Conservation (phyloP, 37 sponge, comb jelly and placozoan genomes). For the Agelas oroides region DNA sequence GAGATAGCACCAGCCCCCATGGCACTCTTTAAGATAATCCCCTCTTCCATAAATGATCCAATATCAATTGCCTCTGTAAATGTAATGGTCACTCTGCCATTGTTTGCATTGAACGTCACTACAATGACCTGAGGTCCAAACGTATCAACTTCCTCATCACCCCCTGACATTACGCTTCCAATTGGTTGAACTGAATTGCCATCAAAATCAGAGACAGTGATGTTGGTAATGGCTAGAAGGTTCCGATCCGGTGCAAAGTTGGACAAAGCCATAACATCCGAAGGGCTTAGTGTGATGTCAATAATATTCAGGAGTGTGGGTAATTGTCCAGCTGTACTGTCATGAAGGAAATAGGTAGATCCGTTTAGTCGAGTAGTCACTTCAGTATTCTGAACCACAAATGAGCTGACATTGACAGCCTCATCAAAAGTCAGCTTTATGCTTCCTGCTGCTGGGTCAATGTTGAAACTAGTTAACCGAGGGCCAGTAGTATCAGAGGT, state of each 20-base stretch:
- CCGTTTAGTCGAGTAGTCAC: constrained; percentile 50
- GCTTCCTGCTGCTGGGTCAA: constrained; percentile 31
- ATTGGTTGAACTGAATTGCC: constrained; percentile 46
- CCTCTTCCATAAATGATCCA: constrained; percentile 28
- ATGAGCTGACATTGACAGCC: constrained; percentile 67
- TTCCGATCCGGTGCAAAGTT: constrained; percentile 45
- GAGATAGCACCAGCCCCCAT: neutral
- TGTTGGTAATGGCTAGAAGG: constrained; percentile 35
- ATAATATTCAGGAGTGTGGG: constrained; percentile 16
- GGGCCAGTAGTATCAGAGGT: constrained; percentile 80
- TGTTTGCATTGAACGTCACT: constrained; percentile 55
- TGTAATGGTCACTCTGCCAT: constrained; percentile 51
- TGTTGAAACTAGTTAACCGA: constrained; percentile 41
- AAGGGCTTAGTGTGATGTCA: constrained; percentile 23
- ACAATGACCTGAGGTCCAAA: constrained; percentile 48
- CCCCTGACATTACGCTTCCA: constrained; percentile 17
- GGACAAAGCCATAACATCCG: constrained; percentile 14
- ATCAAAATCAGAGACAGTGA: constrained; percentile 57
- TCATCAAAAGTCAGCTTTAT: constrained; percentile 79
- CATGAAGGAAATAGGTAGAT: constrained; percentile 6
- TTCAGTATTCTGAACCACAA: constrained; percentile 30
- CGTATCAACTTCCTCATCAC: constrained; percentile 26
- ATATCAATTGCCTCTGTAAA: constrained; percentile 70
- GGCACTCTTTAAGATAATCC: constrained; percentile 38
- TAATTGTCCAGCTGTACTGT: neutral